Evolutionary conservation across 2,797 vertebrate species (phyloP).

Genomic region (Gymnocypris eckloni): DNA sequence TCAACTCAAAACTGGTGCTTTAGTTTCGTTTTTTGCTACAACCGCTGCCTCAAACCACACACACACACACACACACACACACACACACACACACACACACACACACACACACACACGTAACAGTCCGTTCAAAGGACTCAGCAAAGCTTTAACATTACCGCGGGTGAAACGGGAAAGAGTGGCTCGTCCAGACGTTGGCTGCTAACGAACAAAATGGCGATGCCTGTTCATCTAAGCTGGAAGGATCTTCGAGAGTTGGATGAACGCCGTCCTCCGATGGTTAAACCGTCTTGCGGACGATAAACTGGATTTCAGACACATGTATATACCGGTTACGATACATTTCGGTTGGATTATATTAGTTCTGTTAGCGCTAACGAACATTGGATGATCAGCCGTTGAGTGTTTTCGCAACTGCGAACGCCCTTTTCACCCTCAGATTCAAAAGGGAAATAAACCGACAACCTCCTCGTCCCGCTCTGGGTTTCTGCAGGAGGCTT

Average conservation of each 20-base stretch:
- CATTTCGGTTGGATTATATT: slow-evolving; percentile 45
- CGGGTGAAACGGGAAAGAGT: slow-evolving; percentile 26
- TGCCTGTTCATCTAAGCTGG: not conserved
- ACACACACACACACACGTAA: not conserved
- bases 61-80: not conserved
- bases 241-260: slow-evolving; percentile 11
- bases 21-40: slow-evolving; percentile 32
- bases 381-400: slow-evolving; percentile 11
- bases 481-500: slow-evolving; percentile 46
- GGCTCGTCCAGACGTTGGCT: slow-evolving; percentile 37
- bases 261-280: not conserved
- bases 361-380: slow-evolving; percentile 33
- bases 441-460: slow-evolving; percentile 48
- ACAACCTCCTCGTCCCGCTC: not conserved
- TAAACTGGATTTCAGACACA: slow-evolving; percentile 14
- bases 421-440: not conserved
- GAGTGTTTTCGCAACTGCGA: not conserved
- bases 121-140: slow-evolving; percentile 18
- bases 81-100: not conserved
- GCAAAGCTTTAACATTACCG: slow-evolving; percentile 55
- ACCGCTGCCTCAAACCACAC: slow-evolving; percentile 57
- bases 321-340: slow-evolving; percentile 55
- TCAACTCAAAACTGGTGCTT: slow-evolving; percentile 6
- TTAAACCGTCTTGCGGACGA: slow-evolving; percentile 23
- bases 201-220: slow-evolving; percentile 25